Evolutionary conservation across 2,888 invertebrate species (phyloP), one percentile per base, ranked within the genome.

Genomic region (Drosophila putrida): DNA sequence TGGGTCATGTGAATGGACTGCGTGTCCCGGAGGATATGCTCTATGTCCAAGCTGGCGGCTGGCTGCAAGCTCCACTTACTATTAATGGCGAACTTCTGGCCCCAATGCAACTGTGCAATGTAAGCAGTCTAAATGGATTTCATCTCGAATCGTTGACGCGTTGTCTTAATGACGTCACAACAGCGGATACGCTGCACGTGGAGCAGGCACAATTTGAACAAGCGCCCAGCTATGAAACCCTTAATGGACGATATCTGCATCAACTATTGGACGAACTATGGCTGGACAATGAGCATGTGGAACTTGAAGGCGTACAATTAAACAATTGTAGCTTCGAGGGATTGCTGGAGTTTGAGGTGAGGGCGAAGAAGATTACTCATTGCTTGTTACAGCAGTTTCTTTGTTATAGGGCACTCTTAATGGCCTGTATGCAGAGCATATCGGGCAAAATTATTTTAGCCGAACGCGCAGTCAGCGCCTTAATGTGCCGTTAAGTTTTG

Each of bases 381-480:
- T 27, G 27, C 36, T 33, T 4, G 20, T 46, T 39, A 36, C 44
- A 38, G 55, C 39, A 59, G 46, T 49, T 35, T 47, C n/a, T 15
- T 43, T 38, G 41, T 50, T 39, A 64, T 62, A 95, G 94, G 93
- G 93, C 27, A 88, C 84, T 4, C 74, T 94, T 1, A 93, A 93
- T 77, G 93, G 93, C 28, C 90, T 93, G 10, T 89, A 93, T 74
- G 80, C 95, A 53, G 87, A 91, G 6, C 90, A 92, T 75, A 78
- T 95, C 43, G 90, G 91, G 15, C 80, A 93, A 13, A 93, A 93
- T 80, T 94, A 94, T 70, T 92, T 95, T 49, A 94, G 94, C 79
- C 93, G 93, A 80, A 91, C 93, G 4, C 91, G 90, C 59, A 81
- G 92, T 28, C 94, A 94, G 91, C 90, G 85, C 13, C 90, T 94